A percentile compares a stretch with the other conserved stretches of the same genome.
Evolutionary conservation across 2,888 invertebrate genomes (phyloP).

Genomic region (Ganaspis brasiliensis): DNA sequence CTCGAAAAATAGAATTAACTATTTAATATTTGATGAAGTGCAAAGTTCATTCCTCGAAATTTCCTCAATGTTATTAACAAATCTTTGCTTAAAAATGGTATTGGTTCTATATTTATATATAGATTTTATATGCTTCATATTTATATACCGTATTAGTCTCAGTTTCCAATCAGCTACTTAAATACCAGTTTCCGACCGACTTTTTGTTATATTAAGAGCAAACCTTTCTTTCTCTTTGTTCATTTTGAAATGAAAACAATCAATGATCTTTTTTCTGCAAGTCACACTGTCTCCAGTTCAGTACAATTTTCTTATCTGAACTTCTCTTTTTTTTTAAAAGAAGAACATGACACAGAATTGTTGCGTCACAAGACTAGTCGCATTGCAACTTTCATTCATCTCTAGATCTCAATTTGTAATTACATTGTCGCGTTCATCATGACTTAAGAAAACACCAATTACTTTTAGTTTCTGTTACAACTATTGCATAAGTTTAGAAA

Average conservation of each 20-base stretch:
- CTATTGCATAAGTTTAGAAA: not conserved
- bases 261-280: not conserved
- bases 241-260: not conserved
- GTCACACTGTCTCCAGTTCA: not conserved
- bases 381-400: constrained; percentile 26
- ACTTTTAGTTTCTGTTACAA: not conserved
- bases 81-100: too few relatives aligned
- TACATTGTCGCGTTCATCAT: not conserved
- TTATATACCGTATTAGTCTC: too few relatives aligned
- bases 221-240: too few relatives aligned
- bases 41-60: not conserved
- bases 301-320: constrained; percentile 2
- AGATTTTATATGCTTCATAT: not conserved
- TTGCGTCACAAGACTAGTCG: constrained; percentile 2
- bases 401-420: constrained; percentile 9
- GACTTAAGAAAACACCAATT: not conserved
- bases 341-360: not conserved
- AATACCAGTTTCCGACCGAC: too few relatives aligned
- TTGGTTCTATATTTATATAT: too few relatives aligned
- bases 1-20: not conserved
- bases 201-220: too few relatives aligned
- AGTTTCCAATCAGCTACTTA: too few relatives aligned
- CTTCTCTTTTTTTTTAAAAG: not conserved
- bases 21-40: not conserved
- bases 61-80: not conserved